Conservation (phyloP, 2,888 invertebrate species). For the Sturmia bella region DNA sequence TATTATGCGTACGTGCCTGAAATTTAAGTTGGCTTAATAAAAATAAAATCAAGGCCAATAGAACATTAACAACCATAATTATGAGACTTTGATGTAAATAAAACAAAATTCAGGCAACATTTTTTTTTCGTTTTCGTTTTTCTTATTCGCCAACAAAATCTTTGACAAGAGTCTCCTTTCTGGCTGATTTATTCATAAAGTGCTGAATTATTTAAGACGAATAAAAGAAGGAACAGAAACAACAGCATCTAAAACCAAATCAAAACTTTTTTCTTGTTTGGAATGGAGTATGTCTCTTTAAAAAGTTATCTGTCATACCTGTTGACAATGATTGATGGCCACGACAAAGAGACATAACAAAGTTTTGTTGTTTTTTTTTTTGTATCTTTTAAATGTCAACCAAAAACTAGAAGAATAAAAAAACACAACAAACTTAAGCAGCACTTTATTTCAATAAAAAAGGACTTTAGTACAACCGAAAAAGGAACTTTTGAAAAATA, state of each 20-base stretch:
- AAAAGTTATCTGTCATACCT: slow-evolving; percentile 70
- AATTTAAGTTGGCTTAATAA: slow-evolving; percentile 54
- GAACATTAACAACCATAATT: slow-evolving; percentile 49
- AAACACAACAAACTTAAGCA: slow-evolving; percentile 20
- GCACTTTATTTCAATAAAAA: slow-evolving; percentile 17
- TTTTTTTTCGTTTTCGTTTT: not conserved
- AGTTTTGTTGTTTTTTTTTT: slow-evolving; percentile 29
- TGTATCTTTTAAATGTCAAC: not conserved
- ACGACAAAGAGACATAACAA: slow-evolving; percentile 67
- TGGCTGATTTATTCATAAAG: slow-evolving; percentile 62
- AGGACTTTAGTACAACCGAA: slow-evolving; percentile 22
- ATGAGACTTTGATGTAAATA: slow-evolving; percentile 34
- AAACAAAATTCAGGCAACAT: slow-evolving; percentile 29
- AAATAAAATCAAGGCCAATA: slow-evolving; percentile 66
- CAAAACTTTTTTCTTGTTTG: slow-evolving; percentile 47
- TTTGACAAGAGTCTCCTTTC: slow-evolving; percentile 46
- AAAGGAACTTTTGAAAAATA: slow-evolving; percentile 31
- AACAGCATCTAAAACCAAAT: slow-evolving; percentile 50
- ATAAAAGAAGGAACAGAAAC: slow-evolving; percentile 26
- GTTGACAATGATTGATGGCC: slow-evolving; percentile 70
- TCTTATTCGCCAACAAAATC: slow-evolving; percentile 8
- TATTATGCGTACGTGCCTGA: slow-evolving; percentile 69
- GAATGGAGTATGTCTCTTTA: slow-evolving; percentile 60
- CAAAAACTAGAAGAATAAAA: not conserved
- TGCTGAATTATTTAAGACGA: not conserved